Evolutionary conservation across 1,140 invertebrate genomes (phyloP).

Genomic region (Sminthurinus signatus): DNA sequence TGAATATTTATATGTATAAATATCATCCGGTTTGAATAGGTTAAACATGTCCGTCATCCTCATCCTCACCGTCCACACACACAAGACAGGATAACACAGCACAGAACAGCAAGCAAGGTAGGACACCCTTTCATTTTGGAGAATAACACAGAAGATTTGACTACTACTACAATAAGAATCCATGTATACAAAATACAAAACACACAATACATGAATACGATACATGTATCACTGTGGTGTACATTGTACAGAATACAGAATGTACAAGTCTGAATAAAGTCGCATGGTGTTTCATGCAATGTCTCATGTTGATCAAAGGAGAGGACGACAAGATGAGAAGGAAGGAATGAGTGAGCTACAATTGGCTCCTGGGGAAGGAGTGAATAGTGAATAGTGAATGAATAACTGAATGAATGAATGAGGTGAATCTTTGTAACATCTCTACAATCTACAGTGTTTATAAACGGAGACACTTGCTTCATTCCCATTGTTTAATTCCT

Average conservation of each 20-base stretch:
- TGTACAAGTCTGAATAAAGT: too few relatives aligned
- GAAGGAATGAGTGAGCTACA: not conserved
- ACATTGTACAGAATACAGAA: too few relatives aligned
- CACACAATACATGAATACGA: too few relatives aligned
- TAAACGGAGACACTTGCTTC: conserved; percentile 4
- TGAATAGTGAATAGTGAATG: not conserved
- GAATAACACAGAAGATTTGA: too few relatives aligned
- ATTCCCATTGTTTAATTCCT: not conserved
- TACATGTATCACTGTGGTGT: too few relatives aligned
- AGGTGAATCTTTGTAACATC: not conserved
- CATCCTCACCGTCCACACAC: too few relatives aligned
- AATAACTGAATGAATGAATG: not conserved
- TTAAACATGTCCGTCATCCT: not conserved
- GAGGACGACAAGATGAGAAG: not conserved
- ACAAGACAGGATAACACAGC: too few relatives aligned
- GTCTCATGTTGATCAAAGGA: not conserved
- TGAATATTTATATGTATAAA: too few relatives aligned
- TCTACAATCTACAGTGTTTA: not conserved
- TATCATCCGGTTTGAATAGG: not conserved
- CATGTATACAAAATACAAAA: too few relatives aligned
- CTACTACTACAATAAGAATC: too few relatives aligned
- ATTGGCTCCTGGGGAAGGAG: not conserved
- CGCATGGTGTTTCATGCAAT: not conserved
- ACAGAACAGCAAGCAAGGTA: too few relatives aligned
- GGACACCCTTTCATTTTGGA: too few relatives aligned